Evolutionary conservation across 1,140 invertebrate genomes (phyloP).

Genomic region (Steinernema feltiae): DNA sequence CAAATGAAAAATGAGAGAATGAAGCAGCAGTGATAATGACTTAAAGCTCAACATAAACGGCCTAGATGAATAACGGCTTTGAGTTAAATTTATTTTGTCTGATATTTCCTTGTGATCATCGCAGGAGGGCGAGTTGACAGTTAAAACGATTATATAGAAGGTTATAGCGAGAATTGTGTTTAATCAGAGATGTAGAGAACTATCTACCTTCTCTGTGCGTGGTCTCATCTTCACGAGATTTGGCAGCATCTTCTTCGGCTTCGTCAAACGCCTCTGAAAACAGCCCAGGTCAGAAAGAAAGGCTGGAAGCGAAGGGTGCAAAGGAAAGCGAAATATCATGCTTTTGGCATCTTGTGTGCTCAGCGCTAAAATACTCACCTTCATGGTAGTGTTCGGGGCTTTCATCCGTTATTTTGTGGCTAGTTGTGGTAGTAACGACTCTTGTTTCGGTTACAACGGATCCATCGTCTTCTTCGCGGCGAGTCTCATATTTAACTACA

Average conservation of each 20-base stretch:
- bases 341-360: background rate
- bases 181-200: background rate
- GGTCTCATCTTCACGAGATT: background rate
- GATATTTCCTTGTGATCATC: background rate
- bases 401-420: background rate
- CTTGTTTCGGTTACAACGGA: conserved; percentile 33
- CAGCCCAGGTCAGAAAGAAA: background rate
- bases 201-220: conserved; percentile 7
- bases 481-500: background rate
- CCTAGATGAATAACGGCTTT: background rate
- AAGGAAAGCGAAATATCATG: background rate
- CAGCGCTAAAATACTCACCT: background rate
- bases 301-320: background rate
- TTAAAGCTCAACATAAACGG: background rate
- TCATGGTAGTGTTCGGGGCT: background rate
- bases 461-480: conserved; percentile 32
- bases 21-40: conserved; percentile 22
- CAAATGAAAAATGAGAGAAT: conserved; percentile 19
- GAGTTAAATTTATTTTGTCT: background rate
- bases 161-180: background rate
- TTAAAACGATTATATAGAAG: background rate
- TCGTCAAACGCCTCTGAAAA: conserved; percentile 12
- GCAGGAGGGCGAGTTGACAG: background rate
- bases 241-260: conserved; percentile 17
- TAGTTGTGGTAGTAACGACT: conserved; percentile 25